phyloP scores from a whole-genome alignment of 2,888 invertebrate genomes.

The Neria commutata region DNA sequence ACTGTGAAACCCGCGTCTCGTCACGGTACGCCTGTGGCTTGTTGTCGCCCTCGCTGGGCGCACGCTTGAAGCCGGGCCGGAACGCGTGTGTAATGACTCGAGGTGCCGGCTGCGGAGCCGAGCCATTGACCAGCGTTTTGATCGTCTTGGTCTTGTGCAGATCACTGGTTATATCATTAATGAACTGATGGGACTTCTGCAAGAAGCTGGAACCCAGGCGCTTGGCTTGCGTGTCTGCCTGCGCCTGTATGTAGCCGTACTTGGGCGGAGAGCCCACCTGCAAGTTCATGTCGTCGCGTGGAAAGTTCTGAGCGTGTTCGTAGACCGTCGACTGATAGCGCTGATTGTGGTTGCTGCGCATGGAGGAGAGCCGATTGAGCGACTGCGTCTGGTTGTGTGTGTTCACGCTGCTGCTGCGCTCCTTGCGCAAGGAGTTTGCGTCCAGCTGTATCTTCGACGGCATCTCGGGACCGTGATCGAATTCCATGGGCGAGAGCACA shows the following conservation, averaged over 20 bases:
- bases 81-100: conserved; percentile 44
- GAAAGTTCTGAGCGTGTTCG: conserved; percentile 34
- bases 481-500: conserved; percentile 69
- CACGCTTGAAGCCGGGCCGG: conserved; percentile 59
- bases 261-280: conserved; percentile 69
- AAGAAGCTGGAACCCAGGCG: conserved; percentile 73
- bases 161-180: conserved; percentile 70
- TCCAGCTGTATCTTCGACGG: conserved; percentile 57
- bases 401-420: conserved; percentile 43
- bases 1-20: conserved; percentile 73
- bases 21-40: conserved; percentile 73
- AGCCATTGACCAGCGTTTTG: conserved; percentile 41
- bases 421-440: conserved; percentile 43
- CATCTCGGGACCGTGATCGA: conserved; percentile 65
- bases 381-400: conserved; percentile 51
- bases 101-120: conserved; percentile 13
- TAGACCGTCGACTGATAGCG: conserved; percentile 29
- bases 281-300: conserved; percentile 57
- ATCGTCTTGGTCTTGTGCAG: conserved; percentile 54
- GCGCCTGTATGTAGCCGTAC: conserved; percentile 65
- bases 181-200: conserved; percentile 72
- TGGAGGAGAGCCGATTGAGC: conserved; percentile 51
- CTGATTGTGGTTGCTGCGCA: conserved; percentile 34
- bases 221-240: conserved; percentile 65
- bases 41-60: conserved; percentile 61